These are phyloP conservation scores for Dicyrtomina minuta DNA, from an alignment of 2,888 invertebrate genomes.

Conservation along the genomic window DNA sequence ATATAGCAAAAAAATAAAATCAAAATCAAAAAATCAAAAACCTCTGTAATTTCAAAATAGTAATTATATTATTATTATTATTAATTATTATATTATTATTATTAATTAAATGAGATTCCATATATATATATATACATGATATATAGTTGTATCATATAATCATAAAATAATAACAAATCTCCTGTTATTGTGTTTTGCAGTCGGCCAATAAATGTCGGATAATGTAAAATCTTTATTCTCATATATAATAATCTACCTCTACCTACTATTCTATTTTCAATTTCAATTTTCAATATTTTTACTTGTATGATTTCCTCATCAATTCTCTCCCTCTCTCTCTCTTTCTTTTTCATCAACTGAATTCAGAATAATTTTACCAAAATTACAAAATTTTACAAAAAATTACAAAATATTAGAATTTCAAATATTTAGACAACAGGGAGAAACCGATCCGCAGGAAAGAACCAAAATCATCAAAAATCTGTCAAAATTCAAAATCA, in stretches of 20 bases:
- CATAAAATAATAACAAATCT: slow-evolving; percentile 8
- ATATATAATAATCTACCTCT: neutral
- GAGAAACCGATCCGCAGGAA: too few relatives aligned
- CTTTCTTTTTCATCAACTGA: too few relatives aligned
- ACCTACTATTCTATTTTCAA: neutral
- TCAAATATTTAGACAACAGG: too few relatives aligned
- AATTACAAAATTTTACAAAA: too few relatives aligned
- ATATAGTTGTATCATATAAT: slow-evolving; percentile 7
- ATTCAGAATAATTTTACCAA: too few relatives aligned
- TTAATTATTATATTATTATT: neutral
- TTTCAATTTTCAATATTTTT: too few relatives aligned
- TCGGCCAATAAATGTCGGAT: slow-evolving; percentile 53
- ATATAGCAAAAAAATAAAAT: neutral
- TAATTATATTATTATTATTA: neutral
- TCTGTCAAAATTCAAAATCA: too few relatives aligned
- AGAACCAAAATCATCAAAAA: too few relatives aligned
- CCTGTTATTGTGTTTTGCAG: slow-evolving; percentile 41
- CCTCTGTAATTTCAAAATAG: slow-evolving; percentile 22
- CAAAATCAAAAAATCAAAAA: slow-evolving; percentile 1
- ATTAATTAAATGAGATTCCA: slow-evolving; percentile 27
- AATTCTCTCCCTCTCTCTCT: too few relatives aligned
- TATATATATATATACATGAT: slow-evolving; percentile 22
- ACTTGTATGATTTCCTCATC: too few relatives aligned
- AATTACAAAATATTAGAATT: too few relatives aligned
- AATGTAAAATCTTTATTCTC: slow-evolving; percentile 41